Conservation (phyloP, 1,140 invertebrate species). For the Augochlora pura region DNA sequence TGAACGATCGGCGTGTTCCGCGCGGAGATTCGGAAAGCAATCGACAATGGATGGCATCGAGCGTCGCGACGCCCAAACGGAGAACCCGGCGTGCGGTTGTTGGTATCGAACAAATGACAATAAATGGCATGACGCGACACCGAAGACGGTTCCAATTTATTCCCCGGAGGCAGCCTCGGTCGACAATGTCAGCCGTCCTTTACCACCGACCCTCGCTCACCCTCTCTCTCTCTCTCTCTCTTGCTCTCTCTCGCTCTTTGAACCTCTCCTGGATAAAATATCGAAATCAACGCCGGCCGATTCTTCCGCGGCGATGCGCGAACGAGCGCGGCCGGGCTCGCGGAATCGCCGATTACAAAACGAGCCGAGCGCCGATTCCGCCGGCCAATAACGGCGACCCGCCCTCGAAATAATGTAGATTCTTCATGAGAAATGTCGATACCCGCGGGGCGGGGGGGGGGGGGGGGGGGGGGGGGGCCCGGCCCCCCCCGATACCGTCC, state of each 20-base stretch:
- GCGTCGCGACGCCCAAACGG: conserved; percentile 36
- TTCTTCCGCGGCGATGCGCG: conserved; percentile 22
- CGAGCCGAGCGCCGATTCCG: background rate
- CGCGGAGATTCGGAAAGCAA: conserved; percentile 38
- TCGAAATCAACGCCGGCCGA: conserved; percentile 51
- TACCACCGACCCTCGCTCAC: background rate
- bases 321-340: background rate
- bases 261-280: conserved; percentile 57
- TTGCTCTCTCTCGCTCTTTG: no score
- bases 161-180: conserved; percentile 50
- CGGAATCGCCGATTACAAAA: conserved; percentile 1
- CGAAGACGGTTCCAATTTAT: conserved; percentile 75
- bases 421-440: background rate
- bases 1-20: conserved; percentile 30
- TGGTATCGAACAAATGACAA: conserved; percentile 75
- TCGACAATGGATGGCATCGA: conserved; percentile 46
- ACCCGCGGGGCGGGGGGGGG: no score
- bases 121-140: conserved; percentile 70
- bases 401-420: background rate
- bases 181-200: conserved; percentile 49
- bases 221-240: no score
- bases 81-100: conserved; percentile 29
- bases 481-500: no score
- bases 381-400: background rate
- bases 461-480: no score